Evolutionary conservation across 2,888 invertebrate genomes (phyloP).

Genomic region (Rhagophthalmus giganteus): DNA sequence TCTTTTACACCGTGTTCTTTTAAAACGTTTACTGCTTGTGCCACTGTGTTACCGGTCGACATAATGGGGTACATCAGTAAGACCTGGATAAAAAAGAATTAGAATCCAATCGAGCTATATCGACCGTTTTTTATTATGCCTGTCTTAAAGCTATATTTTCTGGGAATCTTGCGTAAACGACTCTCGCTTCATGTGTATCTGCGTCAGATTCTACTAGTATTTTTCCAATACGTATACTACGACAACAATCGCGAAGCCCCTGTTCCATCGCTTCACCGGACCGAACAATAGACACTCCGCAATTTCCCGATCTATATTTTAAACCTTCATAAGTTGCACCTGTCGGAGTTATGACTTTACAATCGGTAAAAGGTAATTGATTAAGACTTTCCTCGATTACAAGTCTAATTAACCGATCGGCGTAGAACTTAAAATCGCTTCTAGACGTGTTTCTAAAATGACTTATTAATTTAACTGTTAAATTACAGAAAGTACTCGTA

Average conservation of each 20-base stretch:
- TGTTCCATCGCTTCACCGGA: slow-evolving; percentile 66
- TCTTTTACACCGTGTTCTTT: slow-evolving; percentile 93
- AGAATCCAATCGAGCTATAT: no score
- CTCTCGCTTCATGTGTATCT: slow-evolving; percentile 94
- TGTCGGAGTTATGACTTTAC: slow-evolving; percentile 91
- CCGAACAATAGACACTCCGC: slow-evolving; percentile 95
- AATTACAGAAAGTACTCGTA: slow-evolving; percentile 53
- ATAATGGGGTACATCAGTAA: slow-evolving; percentile 98
- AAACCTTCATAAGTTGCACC: slow-evolving; percentile 89
- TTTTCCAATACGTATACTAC: slow-evolving; percentile 97
- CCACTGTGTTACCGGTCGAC: slow-evolving; percentile 97
- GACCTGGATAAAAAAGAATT: no score
- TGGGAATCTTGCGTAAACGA: slow-evolving; percentile 97
- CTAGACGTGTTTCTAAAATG: slow-evolving; percentile 82
- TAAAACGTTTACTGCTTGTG: slow-evolving; percentile 88
- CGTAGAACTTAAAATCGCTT: slow-evolving; percentile 98
- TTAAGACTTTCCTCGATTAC: slow-evolving; percentile 98
- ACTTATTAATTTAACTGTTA: background rate
- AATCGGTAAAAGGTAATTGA: slow-evolving; percentile 91
- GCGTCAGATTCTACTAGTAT: slow-evolving; percentile 96
- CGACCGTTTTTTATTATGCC: no score
- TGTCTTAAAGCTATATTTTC: slow-evolving; percentile 88
- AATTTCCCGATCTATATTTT: slow-evolving; percentile 95
- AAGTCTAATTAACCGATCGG: slow-evolving; percentile 93
- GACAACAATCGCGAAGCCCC: slow-evolving; percentile 92